Base-by-base conservation (phyloP, 2,888 invertebrate genomes). In the Ommatoiulus sabulosus region DNA sequence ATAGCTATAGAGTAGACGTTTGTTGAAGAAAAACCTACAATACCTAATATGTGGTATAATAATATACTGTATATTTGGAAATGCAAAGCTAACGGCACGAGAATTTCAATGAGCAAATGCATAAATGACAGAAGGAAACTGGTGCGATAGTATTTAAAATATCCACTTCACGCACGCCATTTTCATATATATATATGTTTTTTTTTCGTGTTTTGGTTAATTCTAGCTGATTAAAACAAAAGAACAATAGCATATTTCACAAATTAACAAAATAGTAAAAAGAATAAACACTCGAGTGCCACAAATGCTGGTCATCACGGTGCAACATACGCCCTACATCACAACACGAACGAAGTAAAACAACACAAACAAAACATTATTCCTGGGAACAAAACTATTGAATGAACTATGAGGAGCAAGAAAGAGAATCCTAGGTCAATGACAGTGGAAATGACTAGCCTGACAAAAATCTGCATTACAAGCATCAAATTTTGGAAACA, bases 271-370 rank as follows among this genome's bases (percentile, higher is more conserved):
- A 72, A 20, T 12, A 57, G n/a, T 57, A 80, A 52, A 52, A 52
- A 80, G 20, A 80, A 80, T 80, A 80, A 80, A 35, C 80, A 24
- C 80, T 15, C 24, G 3, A 35, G 80, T 15, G 4, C 35, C 80
- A 80, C 80, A 80, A 80, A 35, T 80, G 80, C 80, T 80, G 80
- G 80, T 12, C 10, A 15, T 12, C 72, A 80, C 80, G 80, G 35
- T 35, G 35, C 80, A 80, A 80, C 80, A 12, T 10, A 80, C 80
- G 35, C 15, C 35, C 80, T 15, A 80, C 80, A 24, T 43, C 80
- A 80, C 80, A 80, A 80, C 63, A 63, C n/a, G 63, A 63, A 63
- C 63, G n/a, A 80, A 80, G 80, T 80, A 80, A 80, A 80, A 80
- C 80, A 80, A 80, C 35, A 24, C 12, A 12, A 35, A 80, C 80